Conservation (phyloP, 2,888 invertebrate genomes). For the Brachypterus glaber region DNA sequence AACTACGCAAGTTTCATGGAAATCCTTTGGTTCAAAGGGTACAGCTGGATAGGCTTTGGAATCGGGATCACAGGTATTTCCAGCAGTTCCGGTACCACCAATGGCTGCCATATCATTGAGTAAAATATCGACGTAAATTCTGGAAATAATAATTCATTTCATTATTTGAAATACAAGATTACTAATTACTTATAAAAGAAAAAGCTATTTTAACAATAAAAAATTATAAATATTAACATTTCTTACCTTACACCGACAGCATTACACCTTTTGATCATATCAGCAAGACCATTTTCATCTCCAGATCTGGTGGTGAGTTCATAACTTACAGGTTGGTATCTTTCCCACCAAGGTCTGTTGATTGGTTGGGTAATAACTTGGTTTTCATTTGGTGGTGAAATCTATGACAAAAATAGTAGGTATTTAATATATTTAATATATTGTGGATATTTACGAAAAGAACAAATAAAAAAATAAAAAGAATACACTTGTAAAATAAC, state of each 20-base stretch:
- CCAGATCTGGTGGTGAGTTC: conserved; percentile 66
- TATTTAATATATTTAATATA: no score
- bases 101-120: conserved; percentile 75
- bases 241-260: conserved; percentile 58
- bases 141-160: no score
- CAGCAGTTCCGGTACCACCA: conserved; percentile 45
- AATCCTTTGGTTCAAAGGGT: conserved; percentile 57
- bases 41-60: conserved; percentile 45
- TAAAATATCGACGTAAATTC: conserved; percentile 76
- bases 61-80: conserved; percentile 44
- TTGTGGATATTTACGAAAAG: no score
- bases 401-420: no score
- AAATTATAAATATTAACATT: no score
- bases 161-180: no score
- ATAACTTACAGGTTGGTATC: conserved; percentile 82
- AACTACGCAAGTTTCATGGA: conserved; percentile 57
- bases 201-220: no score
- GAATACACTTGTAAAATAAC: no score
- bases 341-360: conserved; percentile 76
- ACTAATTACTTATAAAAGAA: no score
- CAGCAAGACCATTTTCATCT: conserved; percentile 56
- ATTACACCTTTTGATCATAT: conserved; percentile 74
- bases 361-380: conserved; percentile 46
- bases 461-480: no score
- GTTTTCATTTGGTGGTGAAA: conserved; percentile 69